These are phyloP conservation scores for Anguilla japonica DNA, from an alignment of 2,113 vertebrate genomes.

Conservation along the genomic window DNA sequence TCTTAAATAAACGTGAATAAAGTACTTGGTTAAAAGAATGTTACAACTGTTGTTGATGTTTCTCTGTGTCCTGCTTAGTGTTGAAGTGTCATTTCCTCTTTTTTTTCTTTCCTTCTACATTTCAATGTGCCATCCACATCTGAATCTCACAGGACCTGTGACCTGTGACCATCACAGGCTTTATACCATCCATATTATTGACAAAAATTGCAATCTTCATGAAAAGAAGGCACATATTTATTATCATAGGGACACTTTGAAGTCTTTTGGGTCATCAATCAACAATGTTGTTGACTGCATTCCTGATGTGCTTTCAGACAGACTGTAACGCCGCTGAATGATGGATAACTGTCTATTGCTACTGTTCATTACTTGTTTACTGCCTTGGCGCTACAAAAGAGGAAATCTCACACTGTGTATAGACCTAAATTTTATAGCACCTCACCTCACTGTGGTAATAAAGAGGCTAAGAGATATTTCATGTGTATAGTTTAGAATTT, in stretches of 20 bases:
- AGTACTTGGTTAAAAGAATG: background rate
- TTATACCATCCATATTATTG: background rate
- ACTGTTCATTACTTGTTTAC: background rate
- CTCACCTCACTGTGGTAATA: no score
- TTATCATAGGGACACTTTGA: background rate
- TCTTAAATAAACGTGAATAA: background rate
- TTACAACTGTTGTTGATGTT: background rate
- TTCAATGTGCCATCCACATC: background rate
- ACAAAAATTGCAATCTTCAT: background rate
- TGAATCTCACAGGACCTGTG: background rate
- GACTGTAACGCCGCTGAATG: background rate
- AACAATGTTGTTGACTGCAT: background rate
- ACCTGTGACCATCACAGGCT: background rate
- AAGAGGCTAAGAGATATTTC: background rate
- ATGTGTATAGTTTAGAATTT: background rate
- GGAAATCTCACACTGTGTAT: background rate
- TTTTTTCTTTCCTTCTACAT: background rate
- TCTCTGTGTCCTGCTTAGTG: background rate
- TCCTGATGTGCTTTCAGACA: background rate
- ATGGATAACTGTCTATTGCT: background rate
- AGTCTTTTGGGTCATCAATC: background rate
- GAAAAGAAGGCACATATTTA: background rate
- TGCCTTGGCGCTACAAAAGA: background rate
- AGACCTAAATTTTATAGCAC: no score
- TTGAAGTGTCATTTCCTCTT: background rate